Evolutionary conservation across 2,113 vertebrate genomes (phyloP).

Genomic region (Tylochromis polylepis): DNA sequence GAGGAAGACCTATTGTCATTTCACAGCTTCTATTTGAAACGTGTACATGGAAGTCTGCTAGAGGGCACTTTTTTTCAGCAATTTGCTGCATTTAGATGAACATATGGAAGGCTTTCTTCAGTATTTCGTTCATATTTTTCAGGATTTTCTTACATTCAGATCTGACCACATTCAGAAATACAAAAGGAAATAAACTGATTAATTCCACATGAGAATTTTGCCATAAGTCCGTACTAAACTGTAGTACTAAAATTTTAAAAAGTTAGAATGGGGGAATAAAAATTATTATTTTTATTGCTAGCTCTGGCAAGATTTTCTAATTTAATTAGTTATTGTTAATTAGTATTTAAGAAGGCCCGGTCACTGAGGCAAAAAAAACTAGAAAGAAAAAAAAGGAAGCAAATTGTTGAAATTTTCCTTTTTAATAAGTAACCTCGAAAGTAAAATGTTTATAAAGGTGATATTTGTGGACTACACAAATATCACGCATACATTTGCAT

Average conservation of each 20-base stretch:
- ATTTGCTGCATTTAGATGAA: neutral
- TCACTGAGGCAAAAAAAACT: too few relatives aligned
- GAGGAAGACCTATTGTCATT: neutral
- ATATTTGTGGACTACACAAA: neutral
- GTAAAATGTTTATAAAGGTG: neutral
- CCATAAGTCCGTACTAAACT: neutral
- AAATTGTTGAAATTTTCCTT: neutral
- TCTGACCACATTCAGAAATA: too few relatives aligned
- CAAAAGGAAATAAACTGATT: neutral
- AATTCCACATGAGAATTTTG: neutral
- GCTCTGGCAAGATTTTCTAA: neutral
- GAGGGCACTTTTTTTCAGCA: neutral
- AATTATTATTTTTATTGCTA: neutral
- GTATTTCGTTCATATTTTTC: too few relatives aligned
- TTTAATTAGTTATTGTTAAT: neutral
- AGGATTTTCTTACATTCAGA: neutral
- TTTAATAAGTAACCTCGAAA: neutral
- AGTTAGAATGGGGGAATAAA: neutral
- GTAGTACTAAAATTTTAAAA: neutral
- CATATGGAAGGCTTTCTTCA: too few relatives aligned
- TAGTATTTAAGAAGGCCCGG: neutral
- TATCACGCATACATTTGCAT: neutral
- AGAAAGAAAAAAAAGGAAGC: neutral
- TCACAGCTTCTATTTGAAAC: neutral
- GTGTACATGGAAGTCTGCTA: rapidly evolving